phyloP scores from a whole-genome alignment of 1,140 invertebrate genomes.

The Charaxes varanes region DNA sequence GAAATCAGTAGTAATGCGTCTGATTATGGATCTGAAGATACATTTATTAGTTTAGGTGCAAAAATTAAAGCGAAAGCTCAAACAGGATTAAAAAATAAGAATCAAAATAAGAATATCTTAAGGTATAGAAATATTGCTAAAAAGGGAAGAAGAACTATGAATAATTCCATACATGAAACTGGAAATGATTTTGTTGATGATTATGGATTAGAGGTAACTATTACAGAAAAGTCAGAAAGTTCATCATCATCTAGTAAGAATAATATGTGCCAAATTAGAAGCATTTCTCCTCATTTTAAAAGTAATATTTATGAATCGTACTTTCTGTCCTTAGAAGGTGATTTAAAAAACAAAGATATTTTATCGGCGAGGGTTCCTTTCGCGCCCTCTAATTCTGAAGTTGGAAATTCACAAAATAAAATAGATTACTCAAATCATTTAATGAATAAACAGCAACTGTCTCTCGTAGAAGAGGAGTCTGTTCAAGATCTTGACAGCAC shows the following conservation, averaged over 20 bases:
- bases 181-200: slow-evolving; percentile 21
- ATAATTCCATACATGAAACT: slow-evolving; percentile 24
- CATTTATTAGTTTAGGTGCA: slow-evolving; percentile 68
- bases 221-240: slow-evolving; percentile 39
- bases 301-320: slow-evolving; percentile 45
- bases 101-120: slow-evolving; percentile 39
- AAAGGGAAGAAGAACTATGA: slow-evolving; percentile 37
- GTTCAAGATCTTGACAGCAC: slow-evolving; percentile 64
- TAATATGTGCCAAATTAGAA: slow-evolving; percentile 27
- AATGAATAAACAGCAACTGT: slow-evolving; percentile 58
- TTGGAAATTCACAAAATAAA: slow-evolving; percentile 30
- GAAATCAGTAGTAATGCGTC: slow-evolving; percentile 65
- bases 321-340: slow-evolving; percentile 41
- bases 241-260: slow-evolving; percentile 34
- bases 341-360: slow-evolving; percentile 27
- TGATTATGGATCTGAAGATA: slow-evolving; percentile 69
- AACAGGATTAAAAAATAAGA: slow-evolving; percentile 41
- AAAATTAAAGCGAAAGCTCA: slow-evolving; percentile 72
- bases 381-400: slow-evolving; percentile 29
- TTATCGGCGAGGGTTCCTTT: slow-evolving; percentile 43
- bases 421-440: slow-evolving; percentile 42
- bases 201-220: slow-evolving; percentile 57
- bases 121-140: slow-evolving; percentile 54
- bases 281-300: slow-evolving; percentile 37
- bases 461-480: slow-evolving; percentile 70